Conservation (phyloP, 2,113 vertebrate genomes). For the Lathamus discolor region DNA sequence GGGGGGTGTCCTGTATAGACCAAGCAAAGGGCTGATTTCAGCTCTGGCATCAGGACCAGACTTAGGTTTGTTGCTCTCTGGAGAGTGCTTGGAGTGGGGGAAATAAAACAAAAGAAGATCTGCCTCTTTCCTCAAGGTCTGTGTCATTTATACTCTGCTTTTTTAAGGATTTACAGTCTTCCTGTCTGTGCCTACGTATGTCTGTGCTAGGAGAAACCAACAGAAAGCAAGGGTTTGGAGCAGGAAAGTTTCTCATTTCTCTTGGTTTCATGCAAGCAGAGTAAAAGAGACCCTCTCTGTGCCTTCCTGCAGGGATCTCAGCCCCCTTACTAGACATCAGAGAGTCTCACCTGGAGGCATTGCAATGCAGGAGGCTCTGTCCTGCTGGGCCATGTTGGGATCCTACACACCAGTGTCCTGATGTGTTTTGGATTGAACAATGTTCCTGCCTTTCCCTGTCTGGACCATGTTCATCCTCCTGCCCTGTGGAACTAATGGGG, state of each 20-base stretch:
- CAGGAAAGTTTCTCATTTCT: not conserved
- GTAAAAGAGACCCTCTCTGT: not conserved
- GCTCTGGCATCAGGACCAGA: not conserved
- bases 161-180: not conserved
- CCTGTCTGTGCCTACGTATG: not conserved
- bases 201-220: not conserved
- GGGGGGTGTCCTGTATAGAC: not conserved
- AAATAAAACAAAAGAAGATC: not conserved
- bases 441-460: not conserved
- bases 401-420: not conserved
- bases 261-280: not conserved
- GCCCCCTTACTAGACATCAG: not conserved
- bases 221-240: not conserved
- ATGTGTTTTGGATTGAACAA: not conserved
- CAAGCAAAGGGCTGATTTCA: not conserved
- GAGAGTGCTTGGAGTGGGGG: not conserved
- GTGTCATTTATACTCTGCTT: not conserved
- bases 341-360: not conserved
- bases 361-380: not conserved
- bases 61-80: not conserved
- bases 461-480: fast-evolving
- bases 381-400: not conserved
- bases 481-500: fast-evolving
- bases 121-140: not conserved
- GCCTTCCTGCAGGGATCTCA: not conserved